Percentiles rank a stretch among this genome's conserved stretches.
These are phyloP conservation scores for Apis dorsata DNA, from an alignment of 1,140 invertebrate genomes.

Conservation along the genomic window DNA sequence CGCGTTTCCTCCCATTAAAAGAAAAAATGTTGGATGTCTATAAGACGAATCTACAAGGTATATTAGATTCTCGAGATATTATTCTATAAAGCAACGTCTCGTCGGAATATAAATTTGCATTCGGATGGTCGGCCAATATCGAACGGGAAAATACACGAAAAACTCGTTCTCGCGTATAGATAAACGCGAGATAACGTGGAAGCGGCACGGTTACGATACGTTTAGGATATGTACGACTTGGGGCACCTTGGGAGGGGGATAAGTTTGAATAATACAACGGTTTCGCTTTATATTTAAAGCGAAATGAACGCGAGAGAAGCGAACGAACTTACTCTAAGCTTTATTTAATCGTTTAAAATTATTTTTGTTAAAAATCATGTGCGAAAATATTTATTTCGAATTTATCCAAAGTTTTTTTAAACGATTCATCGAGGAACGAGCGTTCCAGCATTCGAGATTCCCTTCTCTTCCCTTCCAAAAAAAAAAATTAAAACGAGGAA, in stretches of 20 bases:
- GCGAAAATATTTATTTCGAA: not conserved
- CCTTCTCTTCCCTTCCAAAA: not conserved
- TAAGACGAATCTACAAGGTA: not conserved
- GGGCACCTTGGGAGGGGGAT: constrained; percentile 25
- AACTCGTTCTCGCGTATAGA: constrained; percentile 30
- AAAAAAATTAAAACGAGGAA: too few species aligned
- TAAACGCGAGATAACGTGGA: constrained; percentile 34
- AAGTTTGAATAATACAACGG: constrained; percentile 69
- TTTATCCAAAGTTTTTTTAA: too few species aligned
- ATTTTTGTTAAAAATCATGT: not conserved
- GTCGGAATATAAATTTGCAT: constrained; percentile 1
- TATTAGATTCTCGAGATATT: not conserved
- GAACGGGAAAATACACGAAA: constrained; percentile 27
- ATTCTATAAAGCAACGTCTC: not conserved
- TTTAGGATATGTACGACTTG: constrained; percentile 61
- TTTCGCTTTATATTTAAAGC: constrained; percentile 62
- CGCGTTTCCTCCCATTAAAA: too few species aligned
- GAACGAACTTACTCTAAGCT: constrained; percentile 13
- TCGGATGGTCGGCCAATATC: constrained; percentile 5
- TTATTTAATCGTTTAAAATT: not conserved
- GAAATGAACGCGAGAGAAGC: constrained; percentile 20
- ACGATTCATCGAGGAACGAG: too few species aligned
- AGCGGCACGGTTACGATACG: constrained; percentile 58
- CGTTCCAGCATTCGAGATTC: too few species aligned
- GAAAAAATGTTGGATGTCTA: too few species aligned